Percentiles rank a stretch among this genome's conserved stretches.
Conservation (phyloP, 2,888 invertebrate species). For the Caenorhabditis sinica region DNA sequence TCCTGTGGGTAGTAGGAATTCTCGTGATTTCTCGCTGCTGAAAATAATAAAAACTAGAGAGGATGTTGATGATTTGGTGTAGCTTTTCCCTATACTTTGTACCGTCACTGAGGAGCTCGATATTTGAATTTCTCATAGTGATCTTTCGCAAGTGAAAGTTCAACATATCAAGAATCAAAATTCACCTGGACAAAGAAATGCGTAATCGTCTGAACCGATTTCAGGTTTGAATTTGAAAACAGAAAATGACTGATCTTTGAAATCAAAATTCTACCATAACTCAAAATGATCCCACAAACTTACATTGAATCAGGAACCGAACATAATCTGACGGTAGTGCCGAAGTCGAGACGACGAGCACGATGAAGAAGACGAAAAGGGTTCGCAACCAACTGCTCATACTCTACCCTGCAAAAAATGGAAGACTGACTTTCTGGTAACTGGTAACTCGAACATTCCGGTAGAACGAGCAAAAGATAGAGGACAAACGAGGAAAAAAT, state of each 20-base stretch:
- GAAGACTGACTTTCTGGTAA: neutral
- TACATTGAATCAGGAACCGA: slow-evolving; percentile 70
- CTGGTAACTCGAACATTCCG: slow-evolving; percentile 24
- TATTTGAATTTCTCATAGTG: neutral
- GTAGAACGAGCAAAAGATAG: slow-evolving; percentile 14
- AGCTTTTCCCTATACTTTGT: too few species aligned
- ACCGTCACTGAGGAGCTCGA: too few species aligned
- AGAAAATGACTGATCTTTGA: slow-evolving; percentile 1
- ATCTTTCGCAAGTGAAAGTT: neutral
- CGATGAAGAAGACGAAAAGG: slow-evolving; percentile 64
- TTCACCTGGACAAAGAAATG: neutral
- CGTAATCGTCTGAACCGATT: too few species aligned
- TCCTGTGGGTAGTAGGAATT: slow-evolving; percentile 47
- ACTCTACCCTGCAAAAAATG: slow-evolving; percentile 58
- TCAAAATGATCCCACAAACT: slow-evolving; percentile 26
- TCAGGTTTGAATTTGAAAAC: neutral
- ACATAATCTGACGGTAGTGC: slow-evolving; percentile 74
- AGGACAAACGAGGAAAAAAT: slow-evolving; percentile 2
- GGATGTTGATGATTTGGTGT: too few species aligned
- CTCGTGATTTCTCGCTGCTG: slow-evolving; percentile 65
- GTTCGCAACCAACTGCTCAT: slow-evolving; percentile 68
- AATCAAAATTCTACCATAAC: neutral
- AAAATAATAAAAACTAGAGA: slow-evolving; percentile 15
- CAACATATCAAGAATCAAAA: neutral
- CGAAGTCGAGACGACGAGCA: slow-evolving; percentile 59